Conservation (phyloP, 2,797 vertebrate genomes). For the Benthosema pterotum region DNA sequence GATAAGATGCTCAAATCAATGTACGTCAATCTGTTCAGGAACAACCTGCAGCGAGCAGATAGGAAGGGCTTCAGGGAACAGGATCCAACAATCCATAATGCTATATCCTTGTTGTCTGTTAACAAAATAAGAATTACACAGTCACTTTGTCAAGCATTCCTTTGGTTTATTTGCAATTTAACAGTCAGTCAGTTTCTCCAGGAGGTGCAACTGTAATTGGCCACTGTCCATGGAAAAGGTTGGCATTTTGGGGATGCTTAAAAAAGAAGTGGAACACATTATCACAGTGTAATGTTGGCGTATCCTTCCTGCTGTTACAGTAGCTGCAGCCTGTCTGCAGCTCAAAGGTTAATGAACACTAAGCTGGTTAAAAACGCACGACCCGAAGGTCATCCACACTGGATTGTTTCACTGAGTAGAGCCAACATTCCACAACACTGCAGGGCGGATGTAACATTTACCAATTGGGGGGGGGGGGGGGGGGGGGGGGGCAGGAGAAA, state of each 20-base stretch:
- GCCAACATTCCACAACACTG: too few relatives aligned
- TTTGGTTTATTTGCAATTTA: background rate
- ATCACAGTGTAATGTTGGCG: too few relatives aligned
- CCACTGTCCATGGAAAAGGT: background rate
- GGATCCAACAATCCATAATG: background rate
- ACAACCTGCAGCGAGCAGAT: background rate
- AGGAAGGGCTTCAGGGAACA: background rate
- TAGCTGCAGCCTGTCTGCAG: too few relatives aligned
- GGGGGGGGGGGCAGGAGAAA: too few relatives aligned
- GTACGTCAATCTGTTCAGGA: background rate
- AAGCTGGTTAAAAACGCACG: too few relatives aligned
- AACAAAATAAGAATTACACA: background rate
- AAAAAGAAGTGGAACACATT: background rate
- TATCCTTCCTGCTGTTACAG: too few relatives aligned
- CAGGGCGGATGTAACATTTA: too few relatives aligned
- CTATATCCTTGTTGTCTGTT: background rate
- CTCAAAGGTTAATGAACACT: too few relatives aligned
- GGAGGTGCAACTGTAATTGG: background rate
- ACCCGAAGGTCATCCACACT: too few relatives aligned
- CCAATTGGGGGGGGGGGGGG: too few relatives aligned
- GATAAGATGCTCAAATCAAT: background rate
- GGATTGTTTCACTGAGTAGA: too few relatives aligned
- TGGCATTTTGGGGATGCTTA: background rate
- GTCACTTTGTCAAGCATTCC: background rate
- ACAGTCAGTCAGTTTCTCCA: background rate